Evolutionary conservation across 1,140 invertebrate genomes (phyloP).

Genomic region (Drosophila leontia): DNA sequence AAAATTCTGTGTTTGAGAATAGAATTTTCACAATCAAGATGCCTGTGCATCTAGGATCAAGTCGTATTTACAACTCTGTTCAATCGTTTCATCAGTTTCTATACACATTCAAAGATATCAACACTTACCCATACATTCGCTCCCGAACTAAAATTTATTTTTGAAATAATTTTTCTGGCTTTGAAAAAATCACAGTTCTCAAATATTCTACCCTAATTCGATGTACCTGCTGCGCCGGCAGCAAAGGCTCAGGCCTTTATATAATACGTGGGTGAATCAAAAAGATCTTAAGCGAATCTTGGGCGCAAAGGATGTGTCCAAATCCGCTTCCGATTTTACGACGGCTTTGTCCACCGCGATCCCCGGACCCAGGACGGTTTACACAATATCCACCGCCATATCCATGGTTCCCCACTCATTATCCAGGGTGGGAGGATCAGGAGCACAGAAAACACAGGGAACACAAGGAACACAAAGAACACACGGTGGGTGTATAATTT

Average conservation of each 20-base stretch:
- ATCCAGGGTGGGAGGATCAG: conserved; percentile 2
- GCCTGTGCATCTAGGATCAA: not conserved
- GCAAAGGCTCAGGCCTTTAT: conserved; percentile 14
- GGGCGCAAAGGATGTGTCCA: conserved; percentile 12
- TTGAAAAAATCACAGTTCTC: not conserved
- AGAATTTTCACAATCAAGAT: not conserved
- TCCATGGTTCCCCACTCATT: conserved; percentile 5
- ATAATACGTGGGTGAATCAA: not conserved
- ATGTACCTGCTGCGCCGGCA: conserved; percentile 51
- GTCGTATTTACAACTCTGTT: not conserved
- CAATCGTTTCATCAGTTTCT: conserved; percentile 6
- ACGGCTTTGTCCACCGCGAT: conserved; percentile 14
- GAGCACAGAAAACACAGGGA: not conserved
- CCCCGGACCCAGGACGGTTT: not conserved
- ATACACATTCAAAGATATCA: conserved; percentile 4
- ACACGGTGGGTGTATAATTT: too few relatives aligned
- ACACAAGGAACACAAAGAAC: too few relatives aligned
- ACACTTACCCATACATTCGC: conserved; percentile 1
- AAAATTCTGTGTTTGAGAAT: not conserved
- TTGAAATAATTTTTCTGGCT: not conserved
- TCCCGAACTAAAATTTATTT: not conserved
- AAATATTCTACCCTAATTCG: conserved; percentile 16
- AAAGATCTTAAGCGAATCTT: too few relatives aligned
- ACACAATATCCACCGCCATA: not conserved
- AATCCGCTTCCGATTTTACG: conserved; percentile 25